Base-by-base conservation (phyloP, 2,113 vertebrate genomes). In the Lipotes vexillifer region DNA sequence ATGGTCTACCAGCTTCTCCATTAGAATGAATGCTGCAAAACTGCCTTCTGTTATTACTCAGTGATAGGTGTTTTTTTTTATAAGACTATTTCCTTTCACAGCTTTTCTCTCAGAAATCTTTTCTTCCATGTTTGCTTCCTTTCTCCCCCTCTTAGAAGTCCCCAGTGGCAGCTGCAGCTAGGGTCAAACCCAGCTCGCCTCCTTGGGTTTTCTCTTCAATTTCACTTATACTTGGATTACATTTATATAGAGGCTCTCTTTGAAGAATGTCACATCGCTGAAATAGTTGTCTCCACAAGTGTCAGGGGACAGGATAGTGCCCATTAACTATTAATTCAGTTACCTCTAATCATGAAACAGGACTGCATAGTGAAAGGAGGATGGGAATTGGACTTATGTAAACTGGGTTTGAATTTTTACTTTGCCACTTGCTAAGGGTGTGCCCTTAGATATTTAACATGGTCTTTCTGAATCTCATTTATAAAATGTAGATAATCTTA, bases 361-460 rank as follows among this genome's bases (percentile, higher is more conserved):
- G 52, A 33, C 46, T 66, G 10, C 29, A 27, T 18, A 52, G 80
- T 46, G 75, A 89, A 83, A 61, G 63, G 77, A 57, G 2, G 1
- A 18, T 18, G 13, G 21, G 31, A 36, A 38, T 20, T 38, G 57
- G n/a, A 65, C 0, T 12, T 55, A 61, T 9, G 49, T 46, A 72
- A 88, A 1, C 18, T 85, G 72, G 6, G 10, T 86, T 94, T 92
- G 49, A 96, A 90, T 81, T 95, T 94, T 88, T 31, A 77, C 72
- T 95, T 46, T 61, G 46, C 12, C n/a, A 44, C 33, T 77, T 84
- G 27, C 52, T 77, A 72, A 61, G 25, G 81, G 23, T 77, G 36
- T 46, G 55, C 82, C 25, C 14, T 44, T 92, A 71, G 49, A 25
- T 4, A 46, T 41, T 94, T 74, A 66, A 75, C 14, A 20, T 83